phyloP scores from a whole-genome alignment of 2,888 invertebrate species.

The Amaurobius ferox region DNA sequence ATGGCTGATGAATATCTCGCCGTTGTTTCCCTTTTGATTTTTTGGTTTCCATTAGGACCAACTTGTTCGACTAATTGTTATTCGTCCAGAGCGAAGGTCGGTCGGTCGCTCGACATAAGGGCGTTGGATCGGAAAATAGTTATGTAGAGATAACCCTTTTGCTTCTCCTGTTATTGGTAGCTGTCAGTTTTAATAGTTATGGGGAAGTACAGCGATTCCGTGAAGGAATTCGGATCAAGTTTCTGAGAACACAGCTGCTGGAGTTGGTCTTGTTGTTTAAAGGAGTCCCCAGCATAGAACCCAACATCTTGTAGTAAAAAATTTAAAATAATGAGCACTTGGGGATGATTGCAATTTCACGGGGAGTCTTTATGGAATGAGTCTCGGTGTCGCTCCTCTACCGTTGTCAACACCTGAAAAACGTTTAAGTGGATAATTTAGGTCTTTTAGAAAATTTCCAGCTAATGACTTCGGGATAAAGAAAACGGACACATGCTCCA shows the following conservation, averaged over 20 bases:
- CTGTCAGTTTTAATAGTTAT: not conserved
- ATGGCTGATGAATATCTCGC: conserved; percentile 14
- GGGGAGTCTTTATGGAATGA: not conserved
- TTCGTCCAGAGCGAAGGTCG: conserved; percentile 22
- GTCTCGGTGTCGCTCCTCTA: not conserved
- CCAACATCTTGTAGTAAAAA: not conserved
- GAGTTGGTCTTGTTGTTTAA: not conserved
- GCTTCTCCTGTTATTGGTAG: not conserved
- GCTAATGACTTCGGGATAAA: not conserved
- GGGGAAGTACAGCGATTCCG: conserved; percentile 10
- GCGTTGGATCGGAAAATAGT: not conserved
- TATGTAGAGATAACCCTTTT: not conserved
- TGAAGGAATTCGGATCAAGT: conserved; percentile 5
- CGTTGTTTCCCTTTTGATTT: not conserved
- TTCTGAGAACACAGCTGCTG: not conserved
- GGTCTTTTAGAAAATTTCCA: not conserved
- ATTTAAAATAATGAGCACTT: not conserved
- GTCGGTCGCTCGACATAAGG: conserved; percentile 22
- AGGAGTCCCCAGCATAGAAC: not conserved
- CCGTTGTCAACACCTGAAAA: not conserved
- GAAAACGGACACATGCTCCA: not conserved
- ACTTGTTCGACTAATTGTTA: conserved; percentile 26
- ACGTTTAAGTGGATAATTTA: not conserved
- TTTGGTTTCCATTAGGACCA: conserved; percentile 15
- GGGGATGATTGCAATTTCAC: not conserved